A percentile compares a stretch with the other conserved stretches of the same genome.
Evolutionary conservation across 2,113 vertebrate genomes (phyloP).

Genomic region (Varanus salvator): DNA sequence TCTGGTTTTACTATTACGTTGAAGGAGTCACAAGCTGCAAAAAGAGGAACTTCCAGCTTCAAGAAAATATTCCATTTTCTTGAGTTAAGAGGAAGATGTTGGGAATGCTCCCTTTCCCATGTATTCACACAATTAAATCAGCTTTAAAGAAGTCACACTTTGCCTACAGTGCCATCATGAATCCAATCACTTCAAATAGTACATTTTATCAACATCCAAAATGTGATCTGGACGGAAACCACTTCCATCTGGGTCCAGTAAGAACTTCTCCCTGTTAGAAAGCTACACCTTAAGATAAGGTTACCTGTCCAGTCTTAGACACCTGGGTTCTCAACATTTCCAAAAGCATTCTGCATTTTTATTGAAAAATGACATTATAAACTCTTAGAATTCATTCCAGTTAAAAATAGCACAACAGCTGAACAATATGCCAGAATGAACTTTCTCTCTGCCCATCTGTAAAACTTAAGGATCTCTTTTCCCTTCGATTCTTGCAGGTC

Average conservation of each 20-base stretch:
- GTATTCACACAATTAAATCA: background rate
- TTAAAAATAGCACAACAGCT: too few relatives aligned
- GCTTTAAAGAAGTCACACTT: background rate
- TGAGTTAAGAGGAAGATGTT: background rate
- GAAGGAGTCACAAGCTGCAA: background rate
- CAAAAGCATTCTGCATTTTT: too few relatives aligned
- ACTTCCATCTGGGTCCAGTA: background rate
- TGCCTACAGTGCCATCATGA: background rate
- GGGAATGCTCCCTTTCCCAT: background rate
- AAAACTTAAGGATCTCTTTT: background rate
- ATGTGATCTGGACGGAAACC: background rate
- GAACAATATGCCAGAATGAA: too few relatives aligned
- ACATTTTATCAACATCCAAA: background rate
- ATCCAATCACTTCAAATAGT: background rate
- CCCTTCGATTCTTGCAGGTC: background rate
- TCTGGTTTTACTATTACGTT: background rate
- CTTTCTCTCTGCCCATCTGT: too few relatives aligned
- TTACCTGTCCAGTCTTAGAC: too few relatives aligned
- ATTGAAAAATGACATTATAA: too few relatives aligned
- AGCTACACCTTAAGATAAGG: background rate
- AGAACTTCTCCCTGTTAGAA: background rate
- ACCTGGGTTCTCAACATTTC: too few relatives aligned
- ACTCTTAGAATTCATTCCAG: too few relatives aligned
- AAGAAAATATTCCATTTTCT: background rate
- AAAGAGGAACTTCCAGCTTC: background rate